Base-by-base conservation (phyloP, 2,797 vertebrate species). In the Paratrypauchen microcephalus region DNA sequence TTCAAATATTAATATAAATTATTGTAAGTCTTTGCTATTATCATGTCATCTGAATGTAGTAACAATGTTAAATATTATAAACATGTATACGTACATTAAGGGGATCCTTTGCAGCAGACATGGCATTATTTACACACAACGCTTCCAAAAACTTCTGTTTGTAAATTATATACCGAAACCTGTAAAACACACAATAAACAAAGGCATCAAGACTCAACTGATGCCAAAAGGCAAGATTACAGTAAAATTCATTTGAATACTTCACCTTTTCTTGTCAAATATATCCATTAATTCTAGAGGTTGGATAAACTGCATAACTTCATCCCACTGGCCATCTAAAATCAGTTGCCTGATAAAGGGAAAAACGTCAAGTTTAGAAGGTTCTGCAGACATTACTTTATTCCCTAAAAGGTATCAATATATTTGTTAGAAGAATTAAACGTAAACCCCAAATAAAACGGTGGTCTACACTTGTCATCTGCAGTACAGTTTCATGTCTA, bases 91-190 rank as follows among this genome's bases (percentile, higher is more conserved):
- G 32, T 94, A 99, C 98, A 71, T 99, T 95, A 82, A 97, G 96
- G 48, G 97, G 97, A 75, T 99, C 97, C 77, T 98, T 97, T 85
- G 96, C 96, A 55, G 97, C 96, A 82, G 97, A 98, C 96, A 99
- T 98, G 5, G 97, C 97, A 26, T 99, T 99, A 86, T 98, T 99
- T 83, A 99, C 97, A 87, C 96, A 99, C 47, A 99, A 92, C 68
- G 97, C 97, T 91, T 99, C 97, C 86, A 99, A 90, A 89, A 99
- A 99, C 89, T 99, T 99, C 93, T 99, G 97, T 88, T 97, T 98
- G 75, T 97, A 90, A 80, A 99, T 89, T 73, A 99, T 97, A 88
- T 99, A 99, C 65, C 96, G 96, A 89, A 99, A 99, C 74, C 97
- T 99, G 83, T 3, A 50, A 62, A 55, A 55, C 52, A 84, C 67